Evolutionary conservation across 2,888 invertebrate species (phyloP).

Genomic region (Argyresthia albistria): DNA sequence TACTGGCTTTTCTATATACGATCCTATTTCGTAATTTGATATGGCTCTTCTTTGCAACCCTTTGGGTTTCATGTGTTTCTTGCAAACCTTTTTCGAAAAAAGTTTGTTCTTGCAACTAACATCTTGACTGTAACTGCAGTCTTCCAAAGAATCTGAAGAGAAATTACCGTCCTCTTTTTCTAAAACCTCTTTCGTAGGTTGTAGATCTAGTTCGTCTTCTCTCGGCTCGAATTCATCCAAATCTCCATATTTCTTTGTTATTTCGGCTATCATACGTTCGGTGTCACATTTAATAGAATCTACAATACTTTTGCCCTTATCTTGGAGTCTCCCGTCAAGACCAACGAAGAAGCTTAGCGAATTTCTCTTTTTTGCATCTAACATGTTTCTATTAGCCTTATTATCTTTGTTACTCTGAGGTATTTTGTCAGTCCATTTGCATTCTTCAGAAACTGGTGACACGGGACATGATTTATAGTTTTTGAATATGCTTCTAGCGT

Average conservation of each 20-base stretch:
- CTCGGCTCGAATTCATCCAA: slow-evolving; percentile 61
- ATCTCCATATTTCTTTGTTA: slow-evolving; percentile 76
- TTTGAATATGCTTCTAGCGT: slow-evolving; percentile 70
- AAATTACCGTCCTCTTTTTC: slow-evolving; percentile 78
- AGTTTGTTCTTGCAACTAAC: slow-evolving; percentile 61
- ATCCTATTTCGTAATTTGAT: slow-evolving; percentile 84
- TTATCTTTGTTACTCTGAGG: slow-evolving; percentile 33
- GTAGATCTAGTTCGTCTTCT: slow-evolving; percentile 41
- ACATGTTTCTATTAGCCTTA: slow-evolving; percentile 48
- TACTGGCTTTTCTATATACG: slow-evolving; percentile 48
- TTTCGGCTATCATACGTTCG: slow-evolving; percentile 77
- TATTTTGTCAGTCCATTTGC: slow-evolving; percentile 74
- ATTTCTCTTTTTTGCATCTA: slow-evolving; percentile 67
- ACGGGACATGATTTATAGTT: slow-evolving; percentile 86
- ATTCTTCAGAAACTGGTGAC: slow-evolving; percentile 86
- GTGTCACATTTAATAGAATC: slow-evolving; percentile 76
- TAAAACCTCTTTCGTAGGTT: slow-evolving; percentile 43
- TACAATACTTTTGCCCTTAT: slow-evolving; percentile 68
- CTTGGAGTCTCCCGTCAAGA: slow-evolving; percentile 60
- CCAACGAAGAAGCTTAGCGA: slow-evolving; percentile 79
- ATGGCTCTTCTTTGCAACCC: slow-evolving; percentile 77
- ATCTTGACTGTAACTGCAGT: slow-evolving; percentile 74
- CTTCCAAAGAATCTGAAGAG: slow-evolving; percentile 86
- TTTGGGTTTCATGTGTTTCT: slow-evolving; percentile 60
- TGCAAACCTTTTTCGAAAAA: slow-evolving; percentile 66